These are phyloP conservation scores for Melanotaenia maccullochi DNA, from an alignment of 2,797 vertebrate species.

Conservation along the genomic window DNA sequence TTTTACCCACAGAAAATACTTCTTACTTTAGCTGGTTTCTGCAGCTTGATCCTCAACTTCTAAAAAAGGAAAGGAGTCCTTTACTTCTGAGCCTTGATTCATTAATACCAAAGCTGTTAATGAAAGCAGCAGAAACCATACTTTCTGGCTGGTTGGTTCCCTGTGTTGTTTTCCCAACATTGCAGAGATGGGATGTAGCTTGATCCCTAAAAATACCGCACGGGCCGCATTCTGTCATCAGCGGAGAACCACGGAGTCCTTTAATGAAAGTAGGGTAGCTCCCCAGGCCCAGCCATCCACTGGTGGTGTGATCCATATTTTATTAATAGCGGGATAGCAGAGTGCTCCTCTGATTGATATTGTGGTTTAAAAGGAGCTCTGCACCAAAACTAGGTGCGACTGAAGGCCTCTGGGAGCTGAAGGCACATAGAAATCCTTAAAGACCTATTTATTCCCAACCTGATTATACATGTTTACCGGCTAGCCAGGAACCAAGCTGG, in stretches of 20 bases:
- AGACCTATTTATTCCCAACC: constrained; percentile 58
- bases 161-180: constrained; percentile 37
- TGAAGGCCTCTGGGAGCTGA: constrained; percentile 37
- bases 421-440: constrained; percentile 50
- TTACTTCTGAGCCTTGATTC: constrained; percentile 21
- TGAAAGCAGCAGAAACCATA: constrained; percentile 4
- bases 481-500: constrained; percentile 9
- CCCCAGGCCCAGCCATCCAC: constrained; percentile 80
- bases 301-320: constrained; percentile 85
- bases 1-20: neutral
- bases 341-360: constrained; percentile 79
- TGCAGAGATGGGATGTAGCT: constrained; percentile 51
- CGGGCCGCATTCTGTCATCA: constrained; percentile 79
- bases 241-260: constrained; percentile 73
- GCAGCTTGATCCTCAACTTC: constrained; percentile 7
- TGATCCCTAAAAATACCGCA: constrained; percentile 76
- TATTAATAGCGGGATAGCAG: constrained; percentile 81
- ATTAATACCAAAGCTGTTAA: constrained; percentile 40
- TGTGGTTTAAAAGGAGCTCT: constrained; percentile 62
- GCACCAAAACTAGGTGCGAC: constrained; percentile 52
- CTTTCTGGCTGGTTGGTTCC: constrained; percentile 28
- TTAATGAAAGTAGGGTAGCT: constrained; percentile 86
- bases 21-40: constrained; percentile 24
- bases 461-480: constrained; percentile 47
- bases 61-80: constrained; percentile 32